phyloP scores from a whole-genome alignment of 2,113 vertebrate genomes.

The Brachyhypopomus gauderio region DNA sequence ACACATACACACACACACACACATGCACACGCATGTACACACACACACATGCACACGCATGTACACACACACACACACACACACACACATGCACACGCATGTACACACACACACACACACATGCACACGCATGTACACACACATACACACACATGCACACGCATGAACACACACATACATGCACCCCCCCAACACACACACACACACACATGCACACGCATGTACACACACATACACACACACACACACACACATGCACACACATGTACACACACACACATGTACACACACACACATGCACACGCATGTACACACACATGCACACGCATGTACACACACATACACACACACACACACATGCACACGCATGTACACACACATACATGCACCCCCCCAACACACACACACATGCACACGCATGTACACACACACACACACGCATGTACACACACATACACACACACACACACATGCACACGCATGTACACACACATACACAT shows the following conservation, averaged over 20 bases:
- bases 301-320: conserved; percentile 20
- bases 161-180: too few relatives aligned
- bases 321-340: too few relatives aligned
- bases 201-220: too few relatives aligned
- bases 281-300: background rate
- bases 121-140: too few relatives aligned
- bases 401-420: conserved; percentile 39
- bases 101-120: too few relatives aligned
- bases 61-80: too few relatives aligned
- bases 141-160: conserved; percentile 53
- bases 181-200: background rate
- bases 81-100: too few relatives aligned
- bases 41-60: conserved; percentile 39
- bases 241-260: conserved; percentile 22
- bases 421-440: too few relatives aligned
- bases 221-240: conserved; percentile 60
- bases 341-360: background rate
- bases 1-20: background rate
- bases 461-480: conserved; percentile 49
- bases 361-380: too few relatives aligned
- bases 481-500: too few relatives aligned
- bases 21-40: conserved; percentile 40
- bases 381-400: conserved; percentile 30
- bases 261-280: conserved; percentile 5
- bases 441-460: conserved; percentile 32